These are phyloP conservation scores for Echinometra lucunter DNA, from an alignment of 53 echinoderm and acorn worm species.

Conservation along the genomic window DNA sequence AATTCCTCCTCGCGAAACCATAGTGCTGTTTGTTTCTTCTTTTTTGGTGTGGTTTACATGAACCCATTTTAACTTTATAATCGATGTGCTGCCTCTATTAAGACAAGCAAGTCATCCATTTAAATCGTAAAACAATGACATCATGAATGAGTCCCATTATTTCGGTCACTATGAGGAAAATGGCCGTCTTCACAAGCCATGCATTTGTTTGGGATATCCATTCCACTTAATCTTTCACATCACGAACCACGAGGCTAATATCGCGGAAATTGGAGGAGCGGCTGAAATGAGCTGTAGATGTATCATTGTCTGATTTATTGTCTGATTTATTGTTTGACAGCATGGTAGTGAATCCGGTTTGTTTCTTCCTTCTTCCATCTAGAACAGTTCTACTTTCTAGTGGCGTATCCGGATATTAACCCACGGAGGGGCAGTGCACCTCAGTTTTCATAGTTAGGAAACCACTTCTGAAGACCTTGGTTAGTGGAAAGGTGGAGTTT, in stretches of 20 bases:
- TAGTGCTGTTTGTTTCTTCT: no score
- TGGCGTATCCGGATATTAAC: no score
- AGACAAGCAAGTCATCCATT: not conserved
- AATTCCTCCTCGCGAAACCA: no score
- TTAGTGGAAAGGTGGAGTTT: no score
- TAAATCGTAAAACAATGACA: not conserved
- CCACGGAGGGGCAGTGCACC: no score
- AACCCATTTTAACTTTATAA: no score
- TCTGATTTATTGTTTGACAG: conserved; percentile 2
- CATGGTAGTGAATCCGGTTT: not conserved
- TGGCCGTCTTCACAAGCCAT: not conserved
- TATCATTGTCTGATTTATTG: conserved; percentile 12
- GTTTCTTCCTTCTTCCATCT: not conserved
- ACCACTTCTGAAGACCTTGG: no score
- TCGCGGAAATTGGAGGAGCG: not conserved
- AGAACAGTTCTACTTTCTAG: no score
- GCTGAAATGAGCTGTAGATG: not conserved
- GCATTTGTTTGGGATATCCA: not conserved
- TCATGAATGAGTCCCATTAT: not conserved
- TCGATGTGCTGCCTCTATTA: no score
- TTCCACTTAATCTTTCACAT: not conserved
- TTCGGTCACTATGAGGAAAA: not conserved
- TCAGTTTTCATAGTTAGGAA: no score
- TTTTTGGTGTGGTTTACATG: no score
- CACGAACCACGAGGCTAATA: not conserved